Conservation (phyloP, 2,888 invertebrate species). For the Andrena bucephala region DNA sequence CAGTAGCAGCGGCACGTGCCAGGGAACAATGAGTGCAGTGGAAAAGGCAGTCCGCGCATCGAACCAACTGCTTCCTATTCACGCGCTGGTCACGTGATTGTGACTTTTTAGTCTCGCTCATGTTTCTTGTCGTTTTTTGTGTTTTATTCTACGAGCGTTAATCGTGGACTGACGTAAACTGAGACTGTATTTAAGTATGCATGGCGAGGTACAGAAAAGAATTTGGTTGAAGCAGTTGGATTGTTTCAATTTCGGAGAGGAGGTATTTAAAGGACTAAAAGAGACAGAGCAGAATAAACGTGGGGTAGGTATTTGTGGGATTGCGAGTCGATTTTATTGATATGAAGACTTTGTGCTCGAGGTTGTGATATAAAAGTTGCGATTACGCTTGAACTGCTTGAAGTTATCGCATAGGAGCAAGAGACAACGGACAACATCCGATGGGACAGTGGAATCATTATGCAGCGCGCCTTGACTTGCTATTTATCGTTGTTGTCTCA, state of each 20-base stretch:
- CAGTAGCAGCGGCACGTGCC: conserved; percentile 47
- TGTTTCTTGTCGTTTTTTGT: neutral
- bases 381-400: neutral
- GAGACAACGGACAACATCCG: conserved; percentile 2
- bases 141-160: neutral
- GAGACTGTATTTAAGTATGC: no score
- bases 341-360: neutral
- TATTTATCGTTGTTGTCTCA: conserved; percentile 8
- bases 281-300: no score
- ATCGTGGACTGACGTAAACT: no score
- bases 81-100: conserved; percentile 33
- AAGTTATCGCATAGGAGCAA: conserved; percentile 5
- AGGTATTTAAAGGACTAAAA: no score
- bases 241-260: no score
- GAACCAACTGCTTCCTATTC: conserved; percentile 40
- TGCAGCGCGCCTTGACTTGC: neutral
- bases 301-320: neutral
- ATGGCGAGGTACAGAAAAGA: no score
- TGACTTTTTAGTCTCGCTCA: conserved; percentile 15
- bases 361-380: conserved; percentile 1
- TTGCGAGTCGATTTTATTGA: neutral
- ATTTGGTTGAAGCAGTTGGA: no score
- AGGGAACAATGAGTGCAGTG: conserved; percentile 24
- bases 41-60: conserved; percentile 29
- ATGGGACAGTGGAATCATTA: conserved; percentile 29